Percentiles rank a stretch among this genome's conserved stretches.
Conservation (phyloP, 2,797 vertebrate species). For the Phrynocephalus forsythii region DNA sequence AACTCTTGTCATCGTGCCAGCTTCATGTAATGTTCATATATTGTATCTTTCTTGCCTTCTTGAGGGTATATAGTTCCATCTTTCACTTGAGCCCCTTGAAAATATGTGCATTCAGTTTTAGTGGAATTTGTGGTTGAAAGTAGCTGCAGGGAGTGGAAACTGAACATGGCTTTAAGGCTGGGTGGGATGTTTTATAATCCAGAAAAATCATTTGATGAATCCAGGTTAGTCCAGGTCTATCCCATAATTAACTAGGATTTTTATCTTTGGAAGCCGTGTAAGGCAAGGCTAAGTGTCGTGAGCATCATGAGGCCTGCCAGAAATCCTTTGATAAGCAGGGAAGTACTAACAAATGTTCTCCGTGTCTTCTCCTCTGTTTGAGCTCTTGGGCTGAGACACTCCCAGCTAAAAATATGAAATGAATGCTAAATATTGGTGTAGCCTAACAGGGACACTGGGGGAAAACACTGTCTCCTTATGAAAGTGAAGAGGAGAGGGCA, state of each 20-base stretch:
- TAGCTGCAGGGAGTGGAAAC: neutral
- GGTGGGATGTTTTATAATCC: neutral
- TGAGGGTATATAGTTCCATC: slow-evolving; percentile 40
- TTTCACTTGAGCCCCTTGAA: slow-evolving; percentile 50
- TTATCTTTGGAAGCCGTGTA: neutral
- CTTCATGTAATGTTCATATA: slow-evolving; percentile 69
- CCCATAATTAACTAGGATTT: slow-evolving; percentile 8
- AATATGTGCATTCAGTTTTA: slow-evolving; percentile 35
- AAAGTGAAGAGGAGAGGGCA: neutral
- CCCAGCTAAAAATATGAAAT: slow-evolving; percentile 3
- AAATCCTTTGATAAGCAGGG: neutral
- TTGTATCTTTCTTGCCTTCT: slow-evolving; percentile 56
- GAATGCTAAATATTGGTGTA: neutral
- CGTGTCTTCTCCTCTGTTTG: neutral
- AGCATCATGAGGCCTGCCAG: neutral
- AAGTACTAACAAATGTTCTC: neutral
- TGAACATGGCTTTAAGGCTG: neutral
- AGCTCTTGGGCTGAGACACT: neutral
- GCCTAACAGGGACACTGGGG: neutral
- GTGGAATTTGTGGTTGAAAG: slow-evolving; percentile 37
- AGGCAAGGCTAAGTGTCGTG: neutral
- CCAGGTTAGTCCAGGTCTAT: neutral
- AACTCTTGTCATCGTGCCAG: slow-evolving; percentile 54
- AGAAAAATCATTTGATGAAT: slow-evolving; percentile 3
- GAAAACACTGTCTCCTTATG: neutral